Evolutionary conservation across 2,888 invertebrate genomes (phyloP).

Genomic region (Polymixis flavicincta): DNA sequence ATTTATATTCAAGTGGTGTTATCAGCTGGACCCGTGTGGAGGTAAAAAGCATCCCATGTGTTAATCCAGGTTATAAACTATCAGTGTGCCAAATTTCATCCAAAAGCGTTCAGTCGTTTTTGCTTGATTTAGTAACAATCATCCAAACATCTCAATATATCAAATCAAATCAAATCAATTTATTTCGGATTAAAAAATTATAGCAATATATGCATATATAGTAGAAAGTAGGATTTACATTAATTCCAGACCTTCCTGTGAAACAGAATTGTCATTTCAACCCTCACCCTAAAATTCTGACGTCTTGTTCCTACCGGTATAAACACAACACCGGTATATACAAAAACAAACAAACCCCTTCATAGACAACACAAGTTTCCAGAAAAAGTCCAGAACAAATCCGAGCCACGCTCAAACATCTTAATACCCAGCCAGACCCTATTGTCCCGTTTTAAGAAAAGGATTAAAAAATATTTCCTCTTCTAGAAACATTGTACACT

Average conservation of each 20-base stretch:
- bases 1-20: no score
- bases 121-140: no score
- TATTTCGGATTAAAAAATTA: no score
- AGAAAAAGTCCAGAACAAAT: conserved; percentile 29
- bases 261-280: conserved; percentile 1
- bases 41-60: no score
- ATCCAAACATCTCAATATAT: no score
- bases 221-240: no score
- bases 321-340: neutral
- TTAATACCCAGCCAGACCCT: conserved; percentile 14
- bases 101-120: no score
- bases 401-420: conserved; percentile 7
- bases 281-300: neutral
- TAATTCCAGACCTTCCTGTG: neutral
- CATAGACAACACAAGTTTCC: conserved; percentile 10
- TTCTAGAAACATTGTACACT: conserved; percentile 47
- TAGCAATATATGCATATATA: no score
- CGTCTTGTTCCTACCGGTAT: neutral
- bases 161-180: no score
- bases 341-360: conserved; percentile 13
- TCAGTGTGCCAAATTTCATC: no score
- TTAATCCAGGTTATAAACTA: no score
- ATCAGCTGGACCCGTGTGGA: no score
- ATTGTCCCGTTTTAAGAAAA: conserved; percentile 37
- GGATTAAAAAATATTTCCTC: conserved; percentile 55